These are phyloP conservation scores for Temnothorax ravouxi DNA, from an alignment of 2,888 invertebrate species.

Conservation along the genomic window DNA sequence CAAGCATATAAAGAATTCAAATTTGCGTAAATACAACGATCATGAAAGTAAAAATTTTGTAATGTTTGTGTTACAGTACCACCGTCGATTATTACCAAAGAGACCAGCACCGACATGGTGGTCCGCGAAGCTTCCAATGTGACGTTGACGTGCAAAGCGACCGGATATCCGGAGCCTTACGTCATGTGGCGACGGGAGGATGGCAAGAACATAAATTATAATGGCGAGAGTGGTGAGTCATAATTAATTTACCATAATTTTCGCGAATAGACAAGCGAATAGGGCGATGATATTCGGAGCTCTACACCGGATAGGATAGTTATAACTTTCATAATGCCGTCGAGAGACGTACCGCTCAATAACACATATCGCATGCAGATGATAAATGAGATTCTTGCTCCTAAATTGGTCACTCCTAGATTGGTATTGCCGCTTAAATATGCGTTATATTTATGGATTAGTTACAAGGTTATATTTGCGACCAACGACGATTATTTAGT, in stretches of 20 bases:
- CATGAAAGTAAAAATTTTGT: neutral
- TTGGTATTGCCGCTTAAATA: conserved; percentile 48
- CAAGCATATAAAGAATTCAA: neutral
- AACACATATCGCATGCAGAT: conserved; percentile 33
- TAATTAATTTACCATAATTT: conserved; percentile 37
- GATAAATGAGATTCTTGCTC: conserved; percentile 46
- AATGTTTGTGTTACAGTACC: conserved; percentile 90
- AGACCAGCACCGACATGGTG: conserved; percentile 97
- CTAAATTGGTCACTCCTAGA: neutral
- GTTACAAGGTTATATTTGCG: neutral
- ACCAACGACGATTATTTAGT: neutral
- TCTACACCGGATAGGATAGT: conserved; percentile 34
- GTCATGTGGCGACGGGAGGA: conserved; percentile 97
- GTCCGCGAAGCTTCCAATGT: conserved; percentile 96
- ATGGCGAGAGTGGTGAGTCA: conserved; percentile 93
- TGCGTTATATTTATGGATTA: neutral
- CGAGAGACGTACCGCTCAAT: conserved; percentile 12
- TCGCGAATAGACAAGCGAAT: conserved; percentile 8
- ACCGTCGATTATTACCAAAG: conserved; percentile 95
- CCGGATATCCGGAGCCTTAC: conserved; percentile 96
- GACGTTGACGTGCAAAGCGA: conserved; percentile 94
- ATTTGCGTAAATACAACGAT: neutral
- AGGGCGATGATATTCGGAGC: conserved; percentile 36
- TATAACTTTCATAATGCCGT: conserved; percentile 40
- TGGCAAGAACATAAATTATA: conserved; percentile 95